Base-by-base conservation (phyloP, 1,140 invertebrate genomes). In the Linepithema humile region DNA sequence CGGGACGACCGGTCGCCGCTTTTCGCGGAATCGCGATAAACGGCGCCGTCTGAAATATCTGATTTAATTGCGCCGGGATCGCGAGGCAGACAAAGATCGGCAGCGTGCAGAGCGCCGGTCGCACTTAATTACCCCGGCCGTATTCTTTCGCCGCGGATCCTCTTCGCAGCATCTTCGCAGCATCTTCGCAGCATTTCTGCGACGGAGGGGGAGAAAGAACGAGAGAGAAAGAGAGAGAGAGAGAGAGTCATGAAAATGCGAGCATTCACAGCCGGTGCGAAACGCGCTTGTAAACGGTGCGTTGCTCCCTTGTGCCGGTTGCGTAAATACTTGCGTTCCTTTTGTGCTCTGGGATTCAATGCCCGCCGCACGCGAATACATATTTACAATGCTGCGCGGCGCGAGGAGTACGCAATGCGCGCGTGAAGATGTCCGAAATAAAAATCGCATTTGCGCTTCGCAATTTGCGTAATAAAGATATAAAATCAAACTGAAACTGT, bases 31-130 rank as follows among this genome's bases (percentile, higher is more conserved):
- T 92, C 87, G 87, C 84, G 88, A 75, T 91, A 91, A 92, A 93
- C 89, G 89, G 87, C 90, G 89, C 91, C 90, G 92, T 88, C 91
- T 91, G 93, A 90, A 93, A 92, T 93, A 92, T 92, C 90, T 88
- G 91, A 93, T 93, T 94, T 93, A 94, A 94, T 93, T 94, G 93
- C 91, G 90, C 87, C 87, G 90, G 89, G 83, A 87, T 93, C 92
- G 90, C 92, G 59, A 89, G 72, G 57, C 59, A 60, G 86, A 94
- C 92, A 93, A 93, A 92, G 91, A 94, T 94, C 92, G 91, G 91
- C 86, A 82, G 3, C 4, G 12, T 17, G 26, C 10, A 40, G n/a
- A 12, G 82, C 84, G 78, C 35, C 55, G 78, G 38, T 72, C 67
- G 43, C 55, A 23, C 40, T 87, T 87, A 88, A 88, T 85, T 85